Conservation (phyloP, 2,888 invertebrate species). For the Agonopterix subpropinquella region DNA sequence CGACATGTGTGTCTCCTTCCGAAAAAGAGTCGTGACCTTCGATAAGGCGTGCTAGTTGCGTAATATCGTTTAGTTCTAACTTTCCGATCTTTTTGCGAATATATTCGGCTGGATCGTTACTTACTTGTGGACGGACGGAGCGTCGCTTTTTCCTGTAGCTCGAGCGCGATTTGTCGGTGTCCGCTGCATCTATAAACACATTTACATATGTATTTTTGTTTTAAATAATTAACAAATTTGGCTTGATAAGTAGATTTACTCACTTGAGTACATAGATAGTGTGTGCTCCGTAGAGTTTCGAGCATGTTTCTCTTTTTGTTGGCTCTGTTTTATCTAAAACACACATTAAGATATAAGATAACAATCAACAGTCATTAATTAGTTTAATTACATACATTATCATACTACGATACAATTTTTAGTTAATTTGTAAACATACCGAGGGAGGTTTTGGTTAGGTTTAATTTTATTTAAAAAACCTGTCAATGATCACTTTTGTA, state of each 20-base stretch:
- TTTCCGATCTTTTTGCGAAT: conserved; percentile 57
- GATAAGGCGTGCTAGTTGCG: conserved; percentile 53
- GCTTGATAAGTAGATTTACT: conserved; percentile 20
- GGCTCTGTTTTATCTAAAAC: conserved; percentile 54
- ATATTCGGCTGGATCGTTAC: conserved; percentile 58
- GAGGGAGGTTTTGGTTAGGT: too few species aligned
- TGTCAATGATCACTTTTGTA: too few species aligned
- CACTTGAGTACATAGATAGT: conserved; percentile 53
- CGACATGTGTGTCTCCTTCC: conserved; percentile 21
- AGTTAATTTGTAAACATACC: too few species aligned
- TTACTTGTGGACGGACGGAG: conserved; percentile 56
- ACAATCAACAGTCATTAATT: too few species aligned
- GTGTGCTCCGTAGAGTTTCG: conserved; percentile 44
- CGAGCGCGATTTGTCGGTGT: conserved; percentile 56
- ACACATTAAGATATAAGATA: conserved; percentile 10
- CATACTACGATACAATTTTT: too few species aligned
- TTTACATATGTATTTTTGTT: too few species aligned
- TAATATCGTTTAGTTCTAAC: conserved; percentile 57
- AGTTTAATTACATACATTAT: too few species aligned
- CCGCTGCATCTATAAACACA: conserved; percentile 41
- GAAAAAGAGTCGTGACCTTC: conserved; percentile 49
- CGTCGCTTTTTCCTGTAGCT: conserved; percentile 60
- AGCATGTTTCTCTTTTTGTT: conserved; percentile 54
- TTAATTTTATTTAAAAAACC: too few species aligned
- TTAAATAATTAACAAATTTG: too few species aligned